Conservation (phyloP, 2,888 invertebrate species). For the Maniola hyperantus region DNA sequence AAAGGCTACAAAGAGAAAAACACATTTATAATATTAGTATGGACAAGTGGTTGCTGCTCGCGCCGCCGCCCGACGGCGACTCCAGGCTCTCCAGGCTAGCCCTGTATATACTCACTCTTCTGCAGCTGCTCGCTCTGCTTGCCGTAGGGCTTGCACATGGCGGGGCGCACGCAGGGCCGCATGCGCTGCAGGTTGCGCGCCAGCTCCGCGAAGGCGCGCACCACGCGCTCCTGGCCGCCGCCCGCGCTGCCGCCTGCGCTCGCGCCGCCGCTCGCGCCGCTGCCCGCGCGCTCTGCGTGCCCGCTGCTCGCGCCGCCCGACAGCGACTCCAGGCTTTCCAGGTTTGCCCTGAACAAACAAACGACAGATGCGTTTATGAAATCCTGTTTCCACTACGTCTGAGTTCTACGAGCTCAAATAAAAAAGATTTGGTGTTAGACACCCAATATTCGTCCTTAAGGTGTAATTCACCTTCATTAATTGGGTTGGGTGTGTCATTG, state of each 20-base stretch:
- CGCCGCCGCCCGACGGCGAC: too few species aligned
- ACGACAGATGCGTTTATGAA: neutral
- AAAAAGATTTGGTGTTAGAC: too few species aligned
- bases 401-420: too few species aligned
- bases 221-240: slow-evolving; percentile 92
- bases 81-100: too few species aligned
- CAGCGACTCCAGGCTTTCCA: slow-evolving; percentile 87
- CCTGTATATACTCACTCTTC: slow-evolving; percentile 84
- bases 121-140: slow-evolving; percentile 93
- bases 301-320: slow-evolving; percentile 86
- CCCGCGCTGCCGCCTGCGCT: slow-evolving; percentile 80
- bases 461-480: too few species aligned
- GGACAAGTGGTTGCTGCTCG: too few species aligned
- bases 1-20: too few species aligned
- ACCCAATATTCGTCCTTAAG: too few species aligned
- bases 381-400: too few species aligned
- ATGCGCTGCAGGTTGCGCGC: slow-evolving; percentile 94
- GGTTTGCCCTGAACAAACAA: slow-evolving; percentile 80
- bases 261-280: slow-evolving; percentile 80
- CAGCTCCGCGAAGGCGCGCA: slow-evolving; percentile 91
- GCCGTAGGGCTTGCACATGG: slow-evolving; percentile 95
- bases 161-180: slow-evolving; percentile 93
- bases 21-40: too few species aligned
- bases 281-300: slow-evolving; percentile 85
- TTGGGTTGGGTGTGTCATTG: too few species aligned